These are phyloP conservation scores for Phytoseiulus persimilis DNA, from an alignment of 2,888 invertebrate species.

Conservation along the genomic window DNA sequence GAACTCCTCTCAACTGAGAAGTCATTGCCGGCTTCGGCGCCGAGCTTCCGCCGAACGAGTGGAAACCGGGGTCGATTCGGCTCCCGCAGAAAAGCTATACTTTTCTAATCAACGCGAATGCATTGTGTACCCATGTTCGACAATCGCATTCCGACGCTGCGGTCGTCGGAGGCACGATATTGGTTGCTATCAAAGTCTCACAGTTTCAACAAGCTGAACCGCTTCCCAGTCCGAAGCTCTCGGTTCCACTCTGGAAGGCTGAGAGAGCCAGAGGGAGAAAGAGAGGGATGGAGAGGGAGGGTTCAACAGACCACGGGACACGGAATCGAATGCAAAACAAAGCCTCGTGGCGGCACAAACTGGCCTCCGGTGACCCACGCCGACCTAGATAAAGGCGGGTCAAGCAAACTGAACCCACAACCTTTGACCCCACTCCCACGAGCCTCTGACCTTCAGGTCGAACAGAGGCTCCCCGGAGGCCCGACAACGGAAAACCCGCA, in stretches of 20 bases:
- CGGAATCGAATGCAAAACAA: background rate
- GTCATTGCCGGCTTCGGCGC: background rate
- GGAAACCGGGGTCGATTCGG: no score
- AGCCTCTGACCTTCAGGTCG: conserved; percentile 32
- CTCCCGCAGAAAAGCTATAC: no score
- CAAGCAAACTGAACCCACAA: conserved; percentile 12
- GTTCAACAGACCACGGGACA: background rate
- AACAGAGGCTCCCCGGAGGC: conserved; percentile 15
- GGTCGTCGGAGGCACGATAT: no score
- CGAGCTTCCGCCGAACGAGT: background rate
- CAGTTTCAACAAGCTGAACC: no score
- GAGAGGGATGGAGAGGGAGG: no score
- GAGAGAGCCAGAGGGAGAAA: no score
- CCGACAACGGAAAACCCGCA: background rate
- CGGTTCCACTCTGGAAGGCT: background rate
- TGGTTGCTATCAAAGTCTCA: no score
- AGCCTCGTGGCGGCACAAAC: background rate
- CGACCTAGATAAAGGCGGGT: conserved; percentile 15
- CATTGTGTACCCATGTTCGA: no score
- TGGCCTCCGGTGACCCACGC: background rate
- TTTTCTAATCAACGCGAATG: no score
- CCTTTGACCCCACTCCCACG: conserved; percentile 37
- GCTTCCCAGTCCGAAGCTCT: background rate
- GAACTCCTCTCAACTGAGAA: background rate
- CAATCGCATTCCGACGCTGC: no score